These are phyloP conservation scores for Salminus brasiliensis DNA, from an alignment of 2,113 vertebrate species.

Conservation along the genomic window DNA sequence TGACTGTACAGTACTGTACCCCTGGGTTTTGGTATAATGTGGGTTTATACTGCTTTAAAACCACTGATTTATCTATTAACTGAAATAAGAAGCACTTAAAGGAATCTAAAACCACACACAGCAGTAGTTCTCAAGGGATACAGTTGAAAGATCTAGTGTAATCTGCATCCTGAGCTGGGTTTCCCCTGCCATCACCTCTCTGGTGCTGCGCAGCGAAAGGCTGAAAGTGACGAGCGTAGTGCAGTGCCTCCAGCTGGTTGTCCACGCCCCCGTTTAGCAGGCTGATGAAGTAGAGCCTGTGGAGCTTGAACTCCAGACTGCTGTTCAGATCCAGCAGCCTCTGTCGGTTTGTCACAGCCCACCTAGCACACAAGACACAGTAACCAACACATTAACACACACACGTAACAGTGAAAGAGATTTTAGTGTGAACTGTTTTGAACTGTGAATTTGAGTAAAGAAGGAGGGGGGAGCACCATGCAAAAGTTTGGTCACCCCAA, in stretches of 20 bases:
- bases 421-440: background rate
- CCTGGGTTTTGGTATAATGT: too few relatives aligned
- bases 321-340: constrained; percentile 87
- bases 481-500: too few relatives aligned
- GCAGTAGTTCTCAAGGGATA: background rate
- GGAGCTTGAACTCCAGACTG: constrained; percentile 88
- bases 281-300: constrained; percentile 87
- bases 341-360: constrained; percentile 86
- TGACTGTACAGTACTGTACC: too few relatives aligned
- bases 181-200: constrained; percentile 72
- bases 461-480: too few relatives aligned
- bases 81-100: background rate
- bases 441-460: too few relatives aligned
- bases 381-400: background rate
- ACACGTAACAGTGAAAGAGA: background rate
- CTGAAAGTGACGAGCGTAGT: constrained; percentile 88
- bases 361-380: constrained; percentile 65
- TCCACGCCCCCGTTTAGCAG: constrained; percentile 82
- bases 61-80: background rate
- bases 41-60: too few relatives aligned
- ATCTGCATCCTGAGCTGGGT: background rate
- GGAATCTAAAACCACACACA: background rate
- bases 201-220: constrained; percentile 88
- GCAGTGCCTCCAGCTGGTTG: constrained; percentile 87
- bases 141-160: background rate